Percentiles rank a stretch among this genome's conserved stretches.
These are phyloP conservation scores for Nothura maculosa DNA, from an alignment of 2,797 vertebrate genomes.

Conservation along the genomic window DNA sequence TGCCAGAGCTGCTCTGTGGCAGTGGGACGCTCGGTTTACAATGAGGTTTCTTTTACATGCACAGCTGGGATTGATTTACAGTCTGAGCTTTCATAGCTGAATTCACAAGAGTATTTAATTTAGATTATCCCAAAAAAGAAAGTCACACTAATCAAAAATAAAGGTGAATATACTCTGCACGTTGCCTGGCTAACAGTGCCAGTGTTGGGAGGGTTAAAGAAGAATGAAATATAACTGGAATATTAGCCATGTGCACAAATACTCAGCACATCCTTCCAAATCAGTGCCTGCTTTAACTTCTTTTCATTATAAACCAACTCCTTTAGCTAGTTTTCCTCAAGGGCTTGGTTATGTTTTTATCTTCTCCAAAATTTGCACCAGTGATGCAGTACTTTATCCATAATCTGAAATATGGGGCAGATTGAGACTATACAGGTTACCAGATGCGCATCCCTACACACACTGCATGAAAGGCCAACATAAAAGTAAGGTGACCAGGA, in stretches of 20 bases:
- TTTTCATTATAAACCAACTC: not conserved
- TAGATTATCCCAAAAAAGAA: not conserved
- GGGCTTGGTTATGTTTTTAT: not conserved
- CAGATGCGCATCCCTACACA: not conserved
- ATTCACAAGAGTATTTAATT: not conserved
- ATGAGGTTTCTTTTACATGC: not conserved
- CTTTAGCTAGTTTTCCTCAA: not conserved
- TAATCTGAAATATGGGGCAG: not conserved
- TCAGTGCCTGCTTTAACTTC: not conserved
- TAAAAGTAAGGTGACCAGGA: not conserved
- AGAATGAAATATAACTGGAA: not conserved
- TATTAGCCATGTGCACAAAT: not conserved
- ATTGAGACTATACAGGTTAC: not conserved
- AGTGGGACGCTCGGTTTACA: not conserved
- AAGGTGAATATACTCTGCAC: not conserved
- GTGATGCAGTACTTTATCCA: not conserved
- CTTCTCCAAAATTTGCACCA: not conserved
- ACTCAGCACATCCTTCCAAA: not conserved
- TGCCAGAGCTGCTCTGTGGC: not conserved
- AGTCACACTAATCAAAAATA: not conserved
- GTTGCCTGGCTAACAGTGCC: not conserved
- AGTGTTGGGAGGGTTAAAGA: not conserved
- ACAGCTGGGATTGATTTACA: not conserved
- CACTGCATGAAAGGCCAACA: not conserved
- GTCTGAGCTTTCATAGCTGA: not conserved